Conservation (phyloP, 2,797 vertebrate species). For the Platyrinchus mystaceus region DNA sequence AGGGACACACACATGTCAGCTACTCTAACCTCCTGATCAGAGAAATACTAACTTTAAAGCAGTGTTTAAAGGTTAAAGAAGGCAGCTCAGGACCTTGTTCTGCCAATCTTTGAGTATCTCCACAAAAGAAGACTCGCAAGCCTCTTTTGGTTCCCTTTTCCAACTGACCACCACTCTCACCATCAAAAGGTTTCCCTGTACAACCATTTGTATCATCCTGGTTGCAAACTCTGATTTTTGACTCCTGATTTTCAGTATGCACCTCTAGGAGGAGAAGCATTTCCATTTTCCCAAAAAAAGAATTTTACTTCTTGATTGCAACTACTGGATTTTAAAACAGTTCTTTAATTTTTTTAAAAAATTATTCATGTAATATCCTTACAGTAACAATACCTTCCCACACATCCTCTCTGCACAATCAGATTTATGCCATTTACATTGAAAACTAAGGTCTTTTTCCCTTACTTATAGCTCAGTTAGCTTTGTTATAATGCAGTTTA, state of each 20-base stretch:
- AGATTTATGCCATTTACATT: constrained; percentile 57
- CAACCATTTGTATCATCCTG: not conserved
- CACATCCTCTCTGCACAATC: constrained; percentile 37
- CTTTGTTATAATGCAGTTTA: constrained; percentile 61
- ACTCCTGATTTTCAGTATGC: not conserved
- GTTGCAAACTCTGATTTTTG: not conserved
- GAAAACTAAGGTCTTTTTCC: constrained; percentile 48
- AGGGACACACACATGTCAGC: not conserved
- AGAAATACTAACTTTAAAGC: not conserved
- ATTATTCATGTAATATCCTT: constrained; percentile 51
- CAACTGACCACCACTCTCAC: not conserved
- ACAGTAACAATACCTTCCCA: constrained; percentile 62
- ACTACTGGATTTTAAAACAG: constrained; percentile 39
- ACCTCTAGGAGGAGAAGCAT: not conserved
- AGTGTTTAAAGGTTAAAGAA: not conserved
- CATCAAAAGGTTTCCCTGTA: not conserved
- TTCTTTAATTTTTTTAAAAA: constrained; percentile 34
- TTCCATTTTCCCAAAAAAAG: not conserved
- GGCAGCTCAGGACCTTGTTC: not conserved
- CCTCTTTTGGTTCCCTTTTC: not conserved
- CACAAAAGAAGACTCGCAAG: not conserved
- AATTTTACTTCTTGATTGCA: not conserved
- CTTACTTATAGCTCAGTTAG: constrained; percentile 51
- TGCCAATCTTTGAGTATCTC: not conserved
- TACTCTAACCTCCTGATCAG: not conserved